Base-by-base conservation (phyloP, 1,140 invertebrate species). In the Anoplophora glabripennis region DNA sequence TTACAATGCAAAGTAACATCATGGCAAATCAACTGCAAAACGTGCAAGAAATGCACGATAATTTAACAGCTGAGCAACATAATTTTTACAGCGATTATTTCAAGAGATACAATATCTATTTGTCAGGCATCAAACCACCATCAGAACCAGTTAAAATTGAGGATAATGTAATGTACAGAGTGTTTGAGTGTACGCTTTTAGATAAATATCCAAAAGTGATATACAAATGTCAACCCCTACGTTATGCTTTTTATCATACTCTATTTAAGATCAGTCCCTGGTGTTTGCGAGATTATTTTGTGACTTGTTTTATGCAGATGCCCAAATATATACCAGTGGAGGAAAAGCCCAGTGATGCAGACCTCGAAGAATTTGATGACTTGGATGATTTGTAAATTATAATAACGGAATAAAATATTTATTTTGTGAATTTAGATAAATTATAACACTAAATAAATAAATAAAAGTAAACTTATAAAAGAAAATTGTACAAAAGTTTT, bases 11-110 rank as follows among this genome's bases (percentile, higher is more conserved):
- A 34, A 85, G 81, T 59, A 83, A 82, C 63, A 82, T 87, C 41
- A 70, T 84, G 12, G 66, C 77, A 0, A 70, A 72, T 0, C 84
- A 86, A 68, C 63, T 67, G 15, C 66, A 77, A 4, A 67, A 84
- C 45, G 79, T 79, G 4, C 66, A 79, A 5, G 74, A 77, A 49
- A 86, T 86, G 85, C 65, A 73, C 4, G 58, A 63, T 0, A 68
- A 68, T 4, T 83, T 86, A 65, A 76, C 69, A 4, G 53, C 65
- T 1, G 84, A 86, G 56, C 79, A 79, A 37, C 68, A 69, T 45
- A 35, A 56, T 4, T 79, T 81, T 66, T 86, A 86, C 64, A 77
- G 76, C 1, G 67, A 78, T 1, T 84, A 86, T 61, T 86, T 86
- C 51, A 67, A 77, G 15, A 61, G 69, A 8, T 84, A 83, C 47